Percentiles rank a stretch among this genome's conserved stretches.
Evolutionary conservation across 2,797 vertebrate species (phyloP).

Genomic region (Eospalax fontanierii): DNA sequence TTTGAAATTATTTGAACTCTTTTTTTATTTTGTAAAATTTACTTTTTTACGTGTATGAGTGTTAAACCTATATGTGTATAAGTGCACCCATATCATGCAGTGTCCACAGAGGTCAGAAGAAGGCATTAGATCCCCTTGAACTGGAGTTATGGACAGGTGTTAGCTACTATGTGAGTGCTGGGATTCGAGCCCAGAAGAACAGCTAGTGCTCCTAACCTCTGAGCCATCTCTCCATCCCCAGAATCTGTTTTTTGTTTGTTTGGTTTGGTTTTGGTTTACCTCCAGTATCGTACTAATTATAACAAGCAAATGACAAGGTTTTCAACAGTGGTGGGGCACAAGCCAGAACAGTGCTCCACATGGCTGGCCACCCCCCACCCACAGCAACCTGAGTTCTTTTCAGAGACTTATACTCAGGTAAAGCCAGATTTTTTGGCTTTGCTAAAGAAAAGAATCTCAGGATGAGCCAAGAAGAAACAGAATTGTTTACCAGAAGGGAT

Average conservation of each 20-base stretch:
- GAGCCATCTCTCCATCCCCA: too few relatives aligned
- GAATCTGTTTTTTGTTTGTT: too few relatives aligned
- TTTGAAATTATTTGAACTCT: constrained; percentile 41
- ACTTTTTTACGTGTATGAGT: too few relatives aligned
- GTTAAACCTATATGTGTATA: too few relatives aligned
- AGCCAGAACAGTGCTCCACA: not conserved
- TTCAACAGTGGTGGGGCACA: not conserved
- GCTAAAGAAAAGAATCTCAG: not conserved
- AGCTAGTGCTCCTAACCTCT: too few relatives aligned
- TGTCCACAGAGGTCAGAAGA: too few relatives aligned
- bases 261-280: not conserved
- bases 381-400: not conserved
- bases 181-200: too few relatives aligned
- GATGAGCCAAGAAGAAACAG: not conserved
- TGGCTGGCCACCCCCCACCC: not conserved
- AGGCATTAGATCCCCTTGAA: too few relatives aligned
- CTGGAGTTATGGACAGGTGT: too few relatives aligned
- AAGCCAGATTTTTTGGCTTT: not conserved
- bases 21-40: not conserved
- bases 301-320: not conserved
- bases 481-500: not conserved
- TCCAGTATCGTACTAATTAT: constrained; percentile 11
- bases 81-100: too few relatives aligned
- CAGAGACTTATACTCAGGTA: not conserved
- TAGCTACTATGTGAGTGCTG: too few relatives aligned